phyloP scores from a whole-genome alignment of 2,888 invertebrate genomes.

The Pammene fasciana region DNA sequence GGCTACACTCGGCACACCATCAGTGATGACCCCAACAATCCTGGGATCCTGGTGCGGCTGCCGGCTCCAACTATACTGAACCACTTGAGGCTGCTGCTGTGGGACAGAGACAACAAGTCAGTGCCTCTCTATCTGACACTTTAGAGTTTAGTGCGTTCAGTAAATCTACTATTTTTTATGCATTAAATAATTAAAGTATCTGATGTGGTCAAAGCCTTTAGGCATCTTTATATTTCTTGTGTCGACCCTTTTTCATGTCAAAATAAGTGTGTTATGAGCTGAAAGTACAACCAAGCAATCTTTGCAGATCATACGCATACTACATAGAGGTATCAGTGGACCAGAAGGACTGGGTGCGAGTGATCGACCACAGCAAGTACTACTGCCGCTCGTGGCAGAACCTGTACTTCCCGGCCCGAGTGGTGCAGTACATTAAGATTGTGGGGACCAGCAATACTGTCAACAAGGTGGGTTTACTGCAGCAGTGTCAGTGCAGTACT shows the following conservation, averaged over 20 bases:
- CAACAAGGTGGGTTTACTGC: constrained; percentile 87
- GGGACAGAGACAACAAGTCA: too few species aligned
- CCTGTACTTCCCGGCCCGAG: constrained; percentile 94
- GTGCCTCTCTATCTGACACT: constrained; percentile 52
- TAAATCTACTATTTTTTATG: too few species aligned
- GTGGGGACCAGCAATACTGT: constrained; percentile 98
- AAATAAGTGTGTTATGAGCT: too few species aligned
- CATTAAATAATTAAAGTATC: too few species aligned
- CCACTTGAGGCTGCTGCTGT: constrained; percentile 44
- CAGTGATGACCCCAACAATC: constrained; percentile 87
- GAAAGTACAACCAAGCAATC: not conserved
- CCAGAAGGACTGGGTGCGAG: constrained; percentile 96
- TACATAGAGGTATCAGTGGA: constrained; percentile 97
- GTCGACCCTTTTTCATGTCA: too few species aligned
- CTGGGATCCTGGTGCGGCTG: constrained; percentile 93
- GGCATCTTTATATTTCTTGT: too few species aligned
- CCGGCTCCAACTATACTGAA: constrained; percentile 92
- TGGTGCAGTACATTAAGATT: constrained; percentile 92
- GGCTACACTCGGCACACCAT: constrained; percentile 94
- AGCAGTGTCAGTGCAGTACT: constrained; percentile 97
- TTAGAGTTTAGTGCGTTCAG: too few species aligned
- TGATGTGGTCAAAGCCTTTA: too few species aligned
- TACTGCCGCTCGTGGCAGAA: constrained; percentile 98
- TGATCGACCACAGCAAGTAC: constrained; percentile 96
- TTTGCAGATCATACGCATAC: constrained; percentile 90